These are phyloP conservation scores for Rotaria socialis DNA, from an alignment of 2,888 invertebrate species.

Conservation along the genomic window DNA sequence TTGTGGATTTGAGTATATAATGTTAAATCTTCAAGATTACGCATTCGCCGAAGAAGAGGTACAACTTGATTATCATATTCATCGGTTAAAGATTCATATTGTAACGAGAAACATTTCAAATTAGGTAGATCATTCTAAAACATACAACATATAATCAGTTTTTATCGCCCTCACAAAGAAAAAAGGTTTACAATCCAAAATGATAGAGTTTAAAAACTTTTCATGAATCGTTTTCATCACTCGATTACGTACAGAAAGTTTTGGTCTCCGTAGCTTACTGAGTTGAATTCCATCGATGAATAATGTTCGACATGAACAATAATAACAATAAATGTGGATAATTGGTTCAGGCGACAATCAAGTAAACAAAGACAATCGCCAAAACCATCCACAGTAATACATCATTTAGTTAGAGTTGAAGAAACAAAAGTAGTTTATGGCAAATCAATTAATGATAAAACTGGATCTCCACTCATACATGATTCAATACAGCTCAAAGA, in stretches of 20 bases:
- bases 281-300: neutral
- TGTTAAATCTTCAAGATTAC: neutral
- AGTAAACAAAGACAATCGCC: neutral
- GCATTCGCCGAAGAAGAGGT: neutral
- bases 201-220: neutral
- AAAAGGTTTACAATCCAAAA: neutral
- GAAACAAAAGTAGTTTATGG: neutral
- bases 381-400: neutral
- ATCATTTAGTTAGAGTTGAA: neutral
- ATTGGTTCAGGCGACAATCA: neutral
- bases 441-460: neutral
- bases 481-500: neutral
- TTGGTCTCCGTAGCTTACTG: neutral
- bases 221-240: neutral
- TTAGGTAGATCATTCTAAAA: neutral
- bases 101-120: slow-evolving; percentile 2
- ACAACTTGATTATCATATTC: neutral
- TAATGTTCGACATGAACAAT: neutral
- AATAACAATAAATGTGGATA: neutral
- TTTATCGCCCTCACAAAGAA: neutral
- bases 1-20: neutral
- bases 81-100: neutral
- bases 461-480: too few relatives aligned
- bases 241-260: neutral
- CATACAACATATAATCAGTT: neutral